Conservation (phyloP, 2,797 vertebrate species). For the Dermochelys coriacea region DNA sequence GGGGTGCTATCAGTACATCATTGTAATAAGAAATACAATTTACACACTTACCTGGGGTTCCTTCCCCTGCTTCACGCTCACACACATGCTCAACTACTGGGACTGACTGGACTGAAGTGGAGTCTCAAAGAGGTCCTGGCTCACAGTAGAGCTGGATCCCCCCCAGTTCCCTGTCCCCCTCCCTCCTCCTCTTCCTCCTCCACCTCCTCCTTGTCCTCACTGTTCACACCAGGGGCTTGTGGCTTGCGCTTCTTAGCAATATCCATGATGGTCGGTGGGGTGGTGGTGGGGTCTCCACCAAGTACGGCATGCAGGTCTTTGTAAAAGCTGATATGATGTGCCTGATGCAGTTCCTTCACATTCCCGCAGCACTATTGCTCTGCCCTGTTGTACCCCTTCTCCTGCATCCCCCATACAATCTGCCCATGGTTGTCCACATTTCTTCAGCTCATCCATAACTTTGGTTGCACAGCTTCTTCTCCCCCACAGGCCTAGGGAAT, state of each 20-base stretch:
- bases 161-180: background rate
- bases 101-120: background rate
- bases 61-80: background rate
- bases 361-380: background rate
- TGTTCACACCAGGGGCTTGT: background rate
- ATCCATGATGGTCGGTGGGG: background rate
- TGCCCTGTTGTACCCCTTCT: background rate
- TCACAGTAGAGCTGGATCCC: too few relatives aligned
- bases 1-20: background rate
- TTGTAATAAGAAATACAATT: background rate
- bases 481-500: background rate
- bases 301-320: background rate
- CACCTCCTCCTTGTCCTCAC: background rate
- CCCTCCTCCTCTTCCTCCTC: background rate
- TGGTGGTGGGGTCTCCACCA: background rate
- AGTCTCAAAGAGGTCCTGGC: too few relatives aligned
- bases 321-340: background rate
- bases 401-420: background rate
- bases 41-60: background rate
- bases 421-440: background rate
- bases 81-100: background rate
- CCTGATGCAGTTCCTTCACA: background rate
- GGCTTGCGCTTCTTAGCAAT: background rate
- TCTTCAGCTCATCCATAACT: background rate
- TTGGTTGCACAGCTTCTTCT: background rate